These are phyloP conservation scores for Leuctra nigra DNA, from an alignment of 2,888 invertebrate species.

Conservation along the genomic window DNA sequence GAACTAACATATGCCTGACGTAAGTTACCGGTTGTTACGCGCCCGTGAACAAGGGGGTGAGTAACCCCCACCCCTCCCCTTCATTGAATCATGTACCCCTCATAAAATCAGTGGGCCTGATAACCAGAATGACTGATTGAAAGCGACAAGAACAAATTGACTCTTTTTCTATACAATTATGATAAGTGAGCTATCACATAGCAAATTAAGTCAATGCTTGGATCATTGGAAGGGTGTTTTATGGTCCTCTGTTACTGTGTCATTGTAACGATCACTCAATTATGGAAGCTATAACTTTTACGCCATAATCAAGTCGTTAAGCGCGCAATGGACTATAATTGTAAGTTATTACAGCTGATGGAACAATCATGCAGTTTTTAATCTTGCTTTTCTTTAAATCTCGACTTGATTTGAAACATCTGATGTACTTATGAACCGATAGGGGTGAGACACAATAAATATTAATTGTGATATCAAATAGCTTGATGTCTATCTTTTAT, in stretches of 20 bases:
- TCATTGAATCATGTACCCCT: not conserved
- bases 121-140: conserved; percentile 7
- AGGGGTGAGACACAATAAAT: too few relatives aligned
- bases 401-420: not conserved
- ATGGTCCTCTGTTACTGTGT: not conserved
- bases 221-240: conserved; percentile 1
- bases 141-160: conserved; percentile 24
- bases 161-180: conserved; percentile 21
- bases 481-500: too few relatives aligned
- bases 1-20: conserved; percentile 3
- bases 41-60: not conserved
- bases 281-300: not conserved
- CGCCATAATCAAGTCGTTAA: not conserved
- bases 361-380: not conserved
- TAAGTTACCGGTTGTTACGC: not conserved
- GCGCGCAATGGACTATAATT: conserved; percentile 4
- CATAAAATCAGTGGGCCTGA: conserved; percentile 10
- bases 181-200: conserved; percentile 17
- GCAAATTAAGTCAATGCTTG: conserved; percentile 10
- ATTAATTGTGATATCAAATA: too few relatives aligned
- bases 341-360: conserved; percentile 6
- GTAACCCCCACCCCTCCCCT: not conserved
- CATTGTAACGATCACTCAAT: conserved; percentile 9
- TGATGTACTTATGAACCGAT: too few relatives aligned
- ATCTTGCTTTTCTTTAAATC: not conserved